phyloP scores from a whole-genome alignment of 2,113 vertebrate species.

The Cathartes aura region DNA sequence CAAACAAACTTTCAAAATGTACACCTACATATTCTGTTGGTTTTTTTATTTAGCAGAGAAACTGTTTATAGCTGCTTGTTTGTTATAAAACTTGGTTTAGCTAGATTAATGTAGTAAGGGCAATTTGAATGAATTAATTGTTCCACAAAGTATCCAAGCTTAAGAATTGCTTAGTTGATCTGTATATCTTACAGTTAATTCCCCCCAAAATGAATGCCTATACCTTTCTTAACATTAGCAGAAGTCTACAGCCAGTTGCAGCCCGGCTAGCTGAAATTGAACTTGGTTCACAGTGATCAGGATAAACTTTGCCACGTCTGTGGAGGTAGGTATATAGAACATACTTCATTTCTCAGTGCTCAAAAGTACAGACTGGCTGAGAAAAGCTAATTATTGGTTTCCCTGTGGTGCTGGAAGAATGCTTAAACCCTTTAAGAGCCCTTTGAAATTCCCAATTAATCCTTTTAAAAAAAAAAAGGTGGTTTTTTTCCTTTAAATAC shows the following conservation, averaged over 20 bases:
- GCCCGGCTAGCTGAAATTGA: background rate
- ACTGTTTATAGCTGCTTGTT: background rate
- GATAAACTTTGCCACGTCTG: background rate
- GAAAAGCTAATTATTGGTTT: slow-evolving; percentile 23
- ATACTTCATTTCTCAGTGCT: background rate
- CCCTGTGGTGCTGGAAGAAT: background rate
- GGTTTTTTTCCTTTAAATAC: background rate
- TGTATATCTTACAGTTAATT: background rate
- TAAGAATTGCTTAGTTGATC: background rate
- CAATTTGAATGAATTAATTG: background rate
- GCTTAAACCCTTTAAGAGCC: background rate
- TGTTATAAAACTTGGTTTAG: background rate
- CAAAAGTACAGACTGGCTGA: background rate
- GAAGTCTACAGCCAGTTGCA: background rate
- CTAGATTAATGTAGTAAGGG: background rate
- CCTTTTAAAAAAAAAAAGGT: background rate
- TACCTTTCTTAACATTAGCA: background rate
- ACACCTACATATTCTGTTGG: background rate
- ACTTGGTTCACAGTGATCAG: background rate
- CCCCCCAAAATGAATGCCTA: background rate
- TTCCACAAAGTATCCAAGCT: background rate
- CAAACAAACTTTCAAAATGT: background rate
- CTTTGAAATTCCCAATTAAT: background rate
- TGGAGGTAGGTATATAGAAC: background rate
- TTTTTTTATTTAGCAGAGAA: background rate